Base-by-base conservation (phyloP, 2,888 invertebrate species). In the Congeria kusceri region DNA sequence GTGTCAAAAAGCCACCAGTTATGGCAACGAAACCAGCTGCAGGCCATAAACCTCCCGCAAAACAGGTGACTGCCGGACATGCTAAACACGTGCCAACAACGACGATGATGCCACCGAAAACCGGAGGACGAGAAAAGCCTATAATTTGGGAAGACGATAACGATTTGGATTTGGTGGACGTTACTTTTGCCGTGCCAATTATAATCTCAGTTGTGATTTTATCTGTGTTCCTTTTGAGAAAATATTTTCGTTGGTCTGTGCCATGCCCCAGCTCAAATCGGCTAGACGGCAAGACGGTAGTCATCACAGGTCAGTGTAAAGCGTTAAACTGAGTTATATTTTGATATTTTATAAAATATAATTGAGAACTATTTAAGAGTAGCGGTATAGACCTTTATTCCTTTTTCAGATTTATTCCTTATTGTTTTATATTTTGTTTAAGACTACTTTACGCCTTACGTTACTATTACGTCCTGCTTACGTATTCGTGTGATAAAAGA, bases 241-340 rank as follows among this genome's bases (percentile, higher is more conserved):
- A 88, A 67, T 90, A 89, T 64, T 84, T 89, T 47, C 76, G 89
- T n/a, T 90, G 89, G 88, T 83, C 83, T 11, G 88, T 88, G 0
- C 66, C 71, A 9, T 89, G 89, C 62, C 85, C 83, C 32, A 88
- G 88, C 67, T 75, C 86, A 29, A 89, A 89, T 71, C 76, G 84
- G 0, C 67, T 90, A 63, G 90, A 89, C 9, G 90, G 90, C n/a
- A 90, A 90, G 77, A 90, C 90, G 0, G 89, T 90, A 25, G 73
- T 91, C 1, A 88, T 91, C 11, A 89, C 89, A 73, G 91, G 91
- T 90, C 78, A 83, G 86, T 44, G 39, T 28, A 46, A 27, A n/a
- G n/a, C n/a, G n/a, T n/a, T n/a, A n/a, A n/a, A n/a, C n/a, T n/a
- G n/a, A n/a, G n/a, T n/a, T n/a, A n/a, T n/a, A n/a, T n/a, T n/a